Conservation (phyloP, 2,797 vertebrate genomes). For the Urosaurus nigricauda region DNA sequence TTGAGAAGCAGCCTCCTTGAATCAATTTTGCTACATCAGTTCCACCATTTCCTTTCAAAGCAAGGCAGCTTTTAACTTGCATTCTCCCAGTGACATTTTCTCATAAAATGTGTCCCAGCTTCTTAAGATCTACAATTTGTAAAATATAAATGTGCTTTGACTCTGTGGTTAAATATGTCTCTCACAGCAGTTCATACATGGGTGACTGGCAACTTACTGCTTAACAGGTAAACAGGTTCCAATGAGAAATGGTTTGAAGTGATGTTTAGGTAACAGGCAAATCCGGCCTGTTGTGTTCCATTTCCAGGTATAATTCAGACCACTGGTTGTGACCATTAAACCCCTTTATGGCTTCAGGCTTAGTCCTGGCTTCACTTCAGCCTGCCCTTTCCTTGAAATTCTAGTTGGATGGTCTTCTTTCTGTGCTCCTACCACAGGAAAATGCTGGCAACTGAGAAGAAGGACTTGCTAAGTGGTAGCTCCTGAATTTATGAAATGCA, state of each 20-base stretch:
- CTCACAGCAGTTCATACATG: background rate
- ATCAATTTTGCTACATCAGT: constrained; percentile 6
- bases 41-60: background rate
- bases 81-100: background rate
- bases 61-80: background rate
- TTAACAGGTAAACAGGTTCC: background rate
- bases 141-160: background rate
- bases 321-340: background rate
- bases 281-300: background rate
- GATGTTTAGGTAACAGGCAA: background rate
- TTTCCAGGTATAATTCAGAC: background rate
- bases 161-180: background rate
- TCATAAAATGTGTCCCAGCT: background rate
- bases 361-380: background rate
- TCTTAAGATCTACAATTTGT: background rate
- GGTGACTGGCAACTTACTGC: background rate
- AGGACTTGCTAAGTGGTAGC: background rate
- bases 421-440: background rate
- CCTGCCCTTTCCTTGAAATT: background rate
- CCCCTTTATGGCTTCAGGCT: background rate
- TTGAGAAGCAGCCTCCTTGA: background rate
- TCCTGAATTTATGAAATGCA: background rate
- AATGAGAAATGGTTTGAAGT: background rate
- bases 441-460: background rate
- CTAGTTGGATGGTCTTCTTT: background rate